Conservation (phyloP, 2,797 vertebrate species). For the Echeneis naucrates region DNA sequence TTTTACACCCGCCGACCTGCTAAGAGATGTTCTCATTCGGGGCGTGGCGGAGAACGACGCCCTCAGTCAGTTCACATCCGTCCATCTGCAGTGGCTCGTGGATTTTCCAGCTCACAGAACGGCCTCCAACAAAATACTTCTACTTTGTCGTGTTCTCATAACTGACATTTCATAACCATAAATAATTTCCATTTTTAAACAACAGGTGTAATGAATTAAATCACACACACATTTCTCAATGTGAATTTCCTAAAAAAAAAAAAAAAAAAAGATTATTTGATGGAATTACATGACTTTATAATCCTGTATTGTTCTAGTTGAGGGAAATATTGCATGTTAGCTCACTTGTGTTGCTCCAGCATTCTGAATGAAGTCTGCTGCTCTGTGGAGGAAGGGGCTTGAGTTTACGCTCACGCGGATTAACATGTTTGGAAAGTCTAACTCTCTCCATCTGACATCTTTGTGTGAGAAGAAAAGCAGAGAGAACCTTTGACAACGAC, state of each 20-base stretch:
- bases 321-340: constrained; percentile 64
- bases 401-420: constrained; percentile 79
- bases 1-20: constrained; percentile 52
- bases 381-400: constrained; percentile 72
- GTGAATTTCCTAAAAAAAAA: too few species aligned
- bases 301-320: constrained; percentile 51
- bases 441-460: constrained; percentile 86
- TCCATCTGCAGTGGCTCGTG: constrained; percentile 8
- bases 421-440: constrained; percentile 86
- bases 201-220: constrained; percentile 67
- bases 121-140: constrained; percentile 12
- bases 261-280: constrained; percentile 42
- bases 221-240: constrained; percentile 42
- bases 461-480: constrained; percentile 84
- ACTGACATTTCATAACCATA: constrained; percentile 58
- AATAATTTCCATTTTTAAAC: constrained; percentile 56
- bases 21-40: constrained; percentile 35
- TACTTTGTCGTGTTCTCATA: constrained; percentile 30
- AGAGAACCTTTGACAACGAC: constrained; percentile 84
- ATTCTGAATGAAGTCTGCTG: constrained; percentile 72
- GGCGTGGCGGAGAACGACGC: constrained; percentile 41
- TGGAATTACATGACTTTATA: constrained; percentile 52
- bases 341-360: constrained; percentile 73
- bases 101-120: not conserved
- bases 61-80: constrained; percentile 35